Evolutionary conservation across 2,888 invertebrate species (phyloP), one percentile per base, ranked within the genome.

Genomic region (Argyresthia goedartella): DNA sequence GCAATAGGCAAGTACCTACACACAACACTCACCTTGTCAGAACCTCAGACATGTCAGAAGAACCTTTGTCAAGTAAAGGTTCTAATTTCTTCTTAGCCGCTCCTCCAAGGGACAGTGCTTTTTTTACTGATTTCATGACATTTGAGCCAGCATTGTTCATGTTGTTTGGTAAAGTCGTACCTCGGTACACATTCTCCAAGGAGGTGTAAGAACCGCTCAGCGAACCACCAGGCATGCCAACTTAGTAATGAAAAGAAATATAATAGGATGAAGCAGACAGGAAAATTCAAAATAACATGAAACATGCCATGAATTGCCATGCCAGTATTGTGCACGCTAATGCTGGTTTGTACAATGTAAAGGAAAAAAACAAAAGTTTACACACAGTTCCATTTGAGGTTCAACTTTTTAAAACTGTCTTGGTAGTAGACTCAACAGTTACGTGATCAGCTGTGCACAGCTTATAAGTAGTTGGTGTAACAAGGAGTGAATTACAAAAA

Each of bases 151-250:
- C 55, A 59, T 76, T 79, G 58, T 76, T 78, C 66, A 85, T 88
- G 62, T 81, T 81, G 61, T 84, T 85, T 43, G 86, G 87, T 60
- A 88, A 74, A 51, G 90, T 90, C 49, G 91, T 91, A 66, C 88
- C 86, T 67, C 88, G 88, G 87, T 91, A 91, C 60, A 90, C 89
- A 72, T 89, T 87, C 68, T 89, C 89, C 69, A 91, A 78, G 65
- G 88, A 89, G 65, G 88, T 88, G 85, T 91, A 91, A 71, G 90
- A 89, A 76, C 89, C 89, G 75, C 89, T 89, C 80, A 89, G 87
- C 72, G 81, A 76, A 73, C 88, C 87, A 66, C 88, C 88, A 74
- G 90, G 88, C 91, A 91, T 91, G 80, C 76, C 81, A 71, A 74
- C 76, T 76, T 76, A 50, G 25, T 42, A 69, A 72, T 61, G 67